Base-by-base conservation (phyloP, 2,888 invertebrate species). In the Leptothorax acervorum region DNA sequence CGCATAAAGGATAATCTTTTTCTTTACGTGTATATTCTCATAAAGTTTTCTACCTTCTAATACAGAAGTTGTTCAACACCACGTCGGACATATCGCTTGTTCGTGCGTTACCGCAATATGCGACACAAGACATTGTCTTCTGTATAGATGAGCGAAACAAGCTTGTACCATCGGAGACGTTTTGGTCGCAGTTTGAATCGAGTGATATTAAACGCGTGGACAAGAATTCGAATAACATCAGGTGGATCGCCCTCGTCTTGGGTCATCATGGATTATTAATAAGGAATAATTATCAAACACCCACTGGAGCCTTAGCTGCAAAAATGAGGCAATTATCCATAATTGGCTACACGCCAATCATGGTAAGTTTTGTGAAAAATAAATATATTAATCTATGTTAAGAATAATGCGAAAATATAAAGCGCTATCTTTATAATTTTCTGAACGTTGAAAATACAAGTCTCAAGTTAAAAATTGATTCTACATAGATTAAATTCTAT, bases 71-170 rank as follows among this genome's bases (percentile, higher is more conserved):
- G n/a, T 94, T 96, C 57, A 96, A 81, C 3, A 60, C 42, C 2
- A 81, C 60, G 8, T 0, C 79, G 15, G 2, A 62, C 4, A 35
- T 84, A 63, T 23, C 28, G 2, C 1, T 15, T 8, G 55, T 66
- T 82, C 62, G 62, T 11, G 94, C 97, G 86, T 92, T 98, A 86
- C 97, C 97, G 11, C 97, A 98, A 91, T 97, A 96, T 92, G 95
- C 96, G 88, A 95, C 96, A 93, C 96, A 96, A 92, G 97, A 97
- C 94, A 92, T 97, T 45, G 95, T 97, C 28, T 91, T 97, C 79
- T 96, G 96, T 89, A 95, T 96, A 90, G 95, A 97, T 92, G 93
- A 92, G 51, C 90, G 94, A 48, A 96, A 96, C 15, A 95, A 94
- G 3, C 95, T 96, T 53, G 92, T 97, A 31, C 86, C 93, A 45